These are phyloP conservation scores for Chloroceryle amazona DNA, from an alignment of 2,797 vertebrate species.

Conservation along the genomic window DNA sequence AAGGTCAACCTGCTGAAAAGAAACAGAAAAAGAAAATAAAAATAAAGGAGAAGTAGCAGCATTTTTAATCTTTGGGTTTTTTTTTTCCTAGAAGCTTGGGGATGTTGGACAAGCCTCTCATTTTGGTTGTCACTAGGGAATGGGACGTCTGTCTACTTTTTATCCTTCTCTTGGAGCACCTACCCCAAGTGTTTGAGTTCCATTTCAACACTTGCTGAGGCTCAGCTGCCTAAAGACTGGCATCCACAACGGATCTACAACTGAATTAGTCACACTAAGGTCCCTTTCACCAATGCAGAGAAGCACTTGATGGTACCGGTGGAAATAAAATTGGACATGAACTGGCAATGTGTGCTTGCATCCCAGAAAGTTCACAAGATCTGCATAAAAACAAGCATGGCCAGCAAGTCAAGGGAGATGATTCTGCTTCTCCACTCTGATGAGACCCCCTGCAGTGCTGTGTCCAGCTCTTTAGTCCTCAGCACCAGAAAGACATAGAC, in stretches of 20 bases:
- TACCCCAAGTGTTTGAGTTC: not conserved
- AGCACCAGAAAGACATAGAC: not conserved
- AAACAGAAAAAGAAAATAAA: too few species aligned
- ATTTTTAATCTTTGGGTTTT: not conserved
- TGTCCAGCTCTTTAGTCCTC: accelerated
- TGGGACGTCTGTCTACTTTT: not conserved
- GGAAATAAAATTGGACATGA: not conserved
- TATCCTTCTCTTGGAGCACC: not conserved
- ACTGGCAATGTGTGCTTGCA: accelerated
- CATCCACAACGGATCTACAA: not conserved
- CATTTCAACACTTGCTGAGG: not conserved
- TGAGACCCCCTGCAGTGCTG: not conserved
- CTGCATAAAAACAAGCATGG: accelerated
- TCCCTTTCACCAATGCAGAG: not conserved
- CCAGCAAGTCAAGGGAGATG: not conserved
- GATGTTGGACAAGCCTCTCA: not conserved
- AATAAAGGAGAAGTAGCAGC: not conserved
- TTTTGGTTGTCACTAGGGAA: not conserved
- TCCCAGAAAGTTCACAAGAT: accelerated
- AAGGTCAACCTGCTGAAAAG: not conserved
- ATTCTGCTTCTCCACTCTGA: accelerated
- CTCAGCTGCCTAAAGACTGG: not conserved
- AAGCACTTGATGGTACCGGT: not conserved
- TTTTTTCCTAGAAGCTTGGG: not conserved
- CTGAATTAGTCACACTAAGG: not conserved